Evolutionary conservation across 2,113 vertebrate species (phyloP).

Genomic region (Chionomys nivalis): DNA sequence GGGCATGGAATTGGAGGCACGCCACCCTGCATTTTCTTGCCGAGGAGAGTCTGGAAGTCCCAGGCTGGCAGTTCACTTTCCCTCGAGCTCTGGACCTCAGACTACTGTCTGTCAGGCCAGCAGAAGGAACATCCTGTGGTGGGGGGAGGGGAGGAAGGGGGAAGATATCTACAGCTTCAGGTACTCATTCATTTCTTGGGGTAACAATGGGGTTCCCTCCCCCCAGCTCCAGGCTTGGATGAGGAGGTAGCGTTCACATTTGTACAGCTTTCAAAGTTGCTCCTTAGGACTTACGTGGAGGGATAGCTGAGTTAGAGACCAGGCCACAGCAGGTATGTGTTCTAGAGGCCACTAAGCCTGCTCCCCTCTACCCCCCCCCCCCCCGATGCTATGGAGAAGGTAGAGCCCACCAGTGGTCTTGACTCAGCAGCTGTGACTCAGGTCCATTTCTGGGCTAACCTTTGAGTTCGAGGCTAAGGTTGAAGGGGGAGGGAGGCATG

Average conservation of each 20-base stretch:
- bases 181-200: neutral
- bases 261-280: neutral
- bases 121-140: neutral
- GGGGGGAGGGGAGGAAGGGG: neutral
- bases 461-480: neutral
- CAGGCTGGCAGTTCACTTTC: neutral
- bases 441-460: neutral
- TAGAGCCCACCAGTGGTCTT: conserved; percentile 20
- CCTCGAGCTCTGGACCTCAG: neutral
- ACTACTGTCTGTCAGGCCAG: neutral
- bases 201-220: neutral
- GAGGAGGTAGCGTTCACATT: neutral
- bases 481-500: neutral
- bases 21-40: neutral
- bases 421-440: conserved; percentile 10
- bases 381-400: neutral
- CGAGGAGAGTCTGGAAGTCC: neutral
- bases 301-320: neutral
- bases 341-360: conserved; percentile 11
- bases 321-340: conserved; percentile 43
- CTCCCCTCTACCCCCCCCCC: neutral
- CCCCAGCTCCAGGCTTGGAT: neutral
- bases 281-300: neutral
- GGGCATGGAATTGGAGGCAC: neutral
- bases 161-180: neutral